These are phyloP conservation scores for Chanos chanos DNA, from an alignment of 2,797 vertebrate species.

Conservation along the genomic window DNA sequence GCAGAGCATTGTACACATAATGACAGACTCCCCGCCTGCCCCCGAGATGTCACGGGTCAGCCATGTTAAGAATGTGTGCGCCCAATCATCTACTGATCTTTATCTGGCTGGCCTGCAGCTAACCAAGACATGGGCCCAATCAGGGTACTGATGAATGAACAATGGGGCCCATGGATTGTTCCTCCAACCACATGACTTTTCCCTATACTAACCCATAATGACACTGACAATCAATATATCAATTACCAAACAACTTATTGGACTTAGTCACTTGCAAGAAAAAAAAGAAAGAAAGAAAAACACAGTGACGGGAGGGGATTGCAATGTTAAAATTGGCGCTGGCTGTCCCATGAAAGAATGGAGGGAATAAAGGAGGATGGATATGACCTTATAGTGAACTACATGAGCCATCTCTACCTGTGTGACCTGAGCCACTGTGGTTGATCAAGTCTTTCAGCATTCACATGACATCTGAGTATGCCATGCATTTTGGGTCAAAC, in stretches of 20 bases:
- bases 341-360: constrained; percentile 23
- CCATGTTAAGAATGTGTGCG: constrained; percentile 99
- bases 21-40: constrained; percentile 87
- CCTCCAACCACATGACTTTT: constrained; percentile 78
- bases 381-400: constrained; percentile 36
- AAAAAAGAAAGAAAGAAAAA: too few species aligned
- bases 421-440: not conserved
- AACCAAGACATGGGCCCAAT: constrained; percentile 88
- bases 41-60: constrained; percentile 97
- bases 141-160: constrained; percentile 95
- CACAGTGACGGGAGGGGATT: too few species aligned
- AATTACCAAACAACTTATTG: constrained; percentile 93
- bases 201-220: constrained; percentile 90
- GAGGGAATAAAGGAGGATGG: not conserved
- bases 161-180: constrained; percentile 87
- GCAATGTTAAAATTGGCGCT: too few species aligned
- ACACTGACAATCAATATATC: constrained; percentile 93
- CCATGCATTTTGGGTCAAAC: not conserved
- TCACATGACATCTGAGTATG: constrained; percentile 1
- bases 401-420: constrained; percentile 27
- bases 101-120: constrained; percentile 92
- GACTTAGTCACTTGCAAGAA: constrained; percentile 61
- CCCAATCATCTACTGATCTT: constrained; percentile 98
- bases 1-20: constrained; percentile 90
- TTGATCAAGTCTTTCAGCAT: constrained; percentile 16